phyloP scores from a whole-genome alignment of 2,888 invertebrate species.

The Shargacucullia verbasci region DNA sequence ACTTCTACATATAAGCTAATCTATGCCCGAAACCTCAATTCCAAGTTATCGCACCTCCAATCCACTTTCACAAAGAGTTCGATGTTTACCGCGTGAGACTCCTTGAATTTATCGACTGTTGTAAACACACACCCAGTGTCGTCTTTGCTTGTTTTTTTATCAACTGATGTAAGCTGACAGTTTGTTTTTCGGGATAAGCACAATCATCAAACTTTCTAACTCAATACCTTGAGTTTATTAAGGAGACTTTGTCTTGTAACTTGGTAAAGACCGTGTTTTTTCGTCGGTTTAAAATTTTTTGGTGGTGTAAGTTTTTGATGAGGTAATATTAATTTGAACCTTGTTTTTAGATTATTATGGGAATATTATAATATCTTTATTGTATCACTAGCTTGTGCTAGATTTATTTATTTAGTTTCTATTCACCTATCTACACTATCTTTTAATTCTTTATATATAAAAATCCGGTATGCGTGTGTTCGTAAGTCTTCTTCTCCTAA shows the following conservation, averaged over 20 bases:
- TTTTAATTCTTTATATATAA: too few species aligned
- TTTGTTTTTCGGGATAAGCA: slow-evolving; percentile 34
- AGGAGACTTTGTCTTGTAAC: slow-evolving; percentile 10
- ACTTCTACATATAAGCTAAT: not conserved
- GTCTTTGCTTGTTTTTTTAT: slow-evolving; percentile 38
- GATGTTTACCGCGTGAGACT: slow-evolving; percentile 10
- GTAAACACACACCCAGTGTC: slow-evolving; percentile 22
- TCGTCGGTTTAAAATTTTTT: not conserved
- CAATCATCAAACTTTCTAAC: slow-evolving; percentile 28
- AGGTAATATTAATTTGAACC: not conserved
- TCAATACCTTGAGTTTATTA: slow-evolving; percentile 21
- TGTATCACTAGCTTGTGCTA: too few species aligned
- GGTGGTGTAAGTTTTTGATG: slow-evolving; percentile 1
- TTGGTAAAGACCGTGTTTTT: slow-evolving; percentile 1
- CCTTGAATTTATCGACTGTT: slow-evolving; percentile 27
- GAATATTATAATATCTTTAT: too few species aligned
- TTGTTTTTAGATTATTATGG: too few species aligned
- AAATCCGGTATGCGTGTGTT: too few species aligned
- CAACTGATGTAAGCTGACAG: slow-evolving; percentile 29
- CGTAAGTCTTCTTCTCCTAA: too few species aligned
- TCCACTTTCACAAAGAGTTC: slow-evolving; percentile 9
- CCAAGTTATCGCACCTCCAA: slow-evolving; percentile 7
- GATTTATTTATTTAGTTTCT: slow-evolving; percentile 12
- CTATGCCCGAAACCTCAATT: not conserved
- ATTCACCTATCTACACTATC: too few species aligned